These are phyloP conservation scores for Crocidura indochinensis DNA, from an alignment of 2,797 vertebrate species.

Conservation along the genomic window DNA sequence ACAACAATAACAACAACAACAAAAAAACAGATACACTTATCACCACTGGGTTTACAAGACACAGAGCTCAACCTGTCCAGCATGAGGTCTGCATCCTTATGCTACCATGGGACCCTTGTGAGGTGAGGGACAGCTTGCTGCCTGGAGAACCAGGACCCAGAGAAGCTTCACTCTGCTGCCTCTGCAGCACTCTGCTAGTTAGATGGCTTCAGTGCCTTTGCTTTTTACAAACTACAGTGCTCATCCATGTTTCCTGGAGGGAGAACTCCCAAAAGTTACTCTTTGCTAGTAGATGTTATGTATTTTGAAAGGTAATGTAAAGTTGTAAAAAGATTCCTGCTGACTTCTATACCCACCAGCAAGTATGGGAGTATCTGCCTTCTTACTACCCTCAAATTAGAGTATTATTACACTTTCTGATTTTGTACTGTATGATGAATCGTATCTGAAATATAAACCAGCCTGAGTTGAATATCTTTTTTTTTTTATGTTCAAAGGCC, in stretches of 20 bases:
- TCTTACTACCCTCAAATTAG: neutral
- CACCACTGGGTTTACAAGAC: constrained; percentile 36
- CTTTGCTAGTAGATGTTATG: neutral
- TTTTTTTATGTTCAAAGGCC: constrained; percentile 28
- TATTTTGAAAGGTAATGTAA: constrained; percentile 16
- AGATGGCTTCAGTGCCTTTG: neutral
- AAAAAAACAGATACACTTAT: neutral
- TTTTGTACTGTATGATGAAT: constrained; percentile 40
- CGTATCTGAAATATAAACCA: constrained; percentile 37
- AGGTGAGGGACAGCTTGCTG: too few species aligned
- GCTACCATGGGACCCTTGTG: too few species aligned
- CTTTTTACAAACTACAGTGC: neutral
- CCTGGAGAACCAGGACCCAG: neutral
- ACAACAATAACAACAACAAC: too few species aligned
- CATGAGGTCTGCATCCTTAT: neutral
- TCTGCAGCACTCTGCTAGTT: neutral
- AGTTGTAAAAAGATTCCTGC: constrained; percentile 16
- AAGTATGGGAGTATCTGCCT: neutral
- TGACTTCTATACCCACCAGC: neutral
- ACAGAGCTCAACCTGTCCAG: neutral
- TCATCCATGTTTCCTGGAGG: neutral
- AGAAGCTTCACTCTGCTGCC: neutral
- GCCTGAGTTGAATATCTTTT: constrained; percentile 28
- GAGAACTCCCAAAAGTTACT: constrained; percentile 7
- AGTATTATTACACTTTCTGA: constrained; percentile 17